Evolutionary conservation across 2,888 invertebrate species (phyloP).

Genomic region (Ormyrus pomaceus): DNA sequence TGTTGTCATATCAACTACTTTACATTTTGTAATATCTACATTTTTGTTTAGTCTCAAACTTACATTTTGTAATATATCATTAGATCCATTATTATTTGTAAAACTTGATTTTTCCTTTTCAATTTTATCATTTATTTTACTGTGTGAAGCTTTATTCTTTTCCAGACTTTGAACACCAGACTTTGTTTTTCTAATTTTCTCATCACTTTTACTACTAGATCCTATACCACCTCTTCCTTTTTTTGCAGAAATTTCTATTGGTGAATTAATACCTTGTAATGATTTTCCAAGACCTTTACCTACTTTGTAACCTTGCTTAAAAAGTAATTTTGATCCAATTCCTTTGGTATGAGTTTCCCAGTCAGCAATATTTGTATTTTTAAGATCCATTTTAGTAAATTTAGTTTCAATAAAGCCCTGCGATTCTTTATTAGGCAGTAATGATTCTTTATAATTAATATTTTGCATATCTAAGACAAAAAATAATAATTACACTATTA

Average conservation of each 20-base stretch:
- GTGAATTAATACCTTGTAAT: conserved; percentile 96
- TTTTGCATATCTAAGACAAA: too few species aligned
- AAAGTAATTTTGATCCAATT: conserved; percentile 94
- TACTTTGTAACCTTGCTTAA: conserved; percentile 97
- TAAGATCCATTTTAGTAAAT: conserved; percentile 63
- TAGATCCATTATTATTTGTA: conserved; percentile 86
- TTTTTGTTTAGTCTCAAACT: conserved; percentile 77
- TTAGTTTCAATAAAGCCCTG: too few species aligned
- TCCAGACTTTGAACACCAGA: conserved; percentile 77
- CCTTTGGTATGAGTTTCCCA: conserved; percentile 98
- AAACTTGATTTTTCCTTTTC: conserved; percentile 82
- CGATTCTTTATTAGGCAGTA: too few species aligned
- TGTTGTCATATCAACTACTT: conserved; percentile 99
- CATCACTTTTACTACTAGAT: conserved; percentile 89
- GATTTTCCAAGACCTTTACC: conserved; percentile 98
- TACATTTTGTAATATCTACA: conserved; percentile 88
- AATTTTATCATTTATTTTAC: conserved; percentile 79
- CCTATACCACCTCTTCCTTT: conserved; percentile 97
- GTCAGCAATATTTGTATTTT: conserved; percentile 83
- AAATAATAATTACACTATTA: too few species aligned
- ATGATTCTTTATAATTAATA: too few species aligned
- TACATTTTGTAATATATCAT: conserved; percentile 93
- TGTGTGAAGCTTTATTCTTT: conserved; percentile 82
- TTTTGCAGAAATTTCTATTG: conserved; percentile 89
- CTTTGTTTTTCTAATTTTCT: conserved; percentile 79